Evolutionary conservation across 1,140 invertebrate species (phyloP), one percentile per base, ranked within the genome.

Genomic region (Chelonus insularis): DNA sequence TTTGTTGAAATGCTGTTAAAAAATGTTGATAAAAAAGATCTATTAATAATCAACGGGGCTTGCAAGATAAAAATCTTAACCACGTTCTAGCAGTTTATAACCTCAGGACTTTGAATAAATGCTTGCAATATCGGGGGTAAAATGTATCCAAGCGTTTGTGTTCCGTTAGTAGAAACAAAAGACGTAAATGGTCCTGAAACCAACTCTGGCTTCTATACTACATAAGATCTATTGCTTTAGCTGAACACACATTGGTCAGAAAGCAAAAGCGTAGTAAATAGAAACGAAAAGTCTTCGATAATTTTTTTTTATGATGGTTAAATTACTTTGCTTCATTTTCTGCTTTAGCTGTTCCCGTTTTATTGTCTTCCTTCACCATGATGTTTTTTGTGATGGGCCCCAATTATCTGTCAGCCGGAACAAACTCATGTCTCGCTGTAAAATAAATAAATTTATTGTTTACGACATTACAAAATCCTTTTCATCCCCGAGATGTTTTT

Each of bases 381-480:
- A 8, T 6, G 20, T 43, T 21, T 57, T 52, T 18, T 39, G 20
- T 6, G 68, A 54, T 4, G 80, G 72, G 37, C 68, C 70, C 80
- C 80, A 82, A 14, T 68, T 63, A 32, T 64, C 57, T 23, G 73
- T 67, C 12, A 76, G 72, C 56, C 59, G 64, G 48, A 81, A 76
- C 62, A 78, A 68, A 52, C 69, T 73, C 36, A 32, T 39, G 58
- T 75, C 72, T 29, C 60, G 64, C 80, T 80, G 67, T 23, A 70
- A 70, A 70, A 68, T 5, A 71, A 73, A 69, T 67, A 71, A 70
- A 70, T 37, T 21, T 34, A 41, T 39, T 55, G 34, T 1, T 4
- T 3, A 3, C 21, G 9, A 41, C 12, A 18, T 41, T 41, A 8
- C n/a, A 18, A 29, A 9, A 20, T n/a, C n/a, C n/a, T n/a, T n/a